Percentiles rank a stretch among this genome's conserved stretches.
These are phyloP conservation scores for Orchesellides sinensis DNA, from an alignment of 2,888 invertebrate genomes.

Conservation along the genomic window DNA sequence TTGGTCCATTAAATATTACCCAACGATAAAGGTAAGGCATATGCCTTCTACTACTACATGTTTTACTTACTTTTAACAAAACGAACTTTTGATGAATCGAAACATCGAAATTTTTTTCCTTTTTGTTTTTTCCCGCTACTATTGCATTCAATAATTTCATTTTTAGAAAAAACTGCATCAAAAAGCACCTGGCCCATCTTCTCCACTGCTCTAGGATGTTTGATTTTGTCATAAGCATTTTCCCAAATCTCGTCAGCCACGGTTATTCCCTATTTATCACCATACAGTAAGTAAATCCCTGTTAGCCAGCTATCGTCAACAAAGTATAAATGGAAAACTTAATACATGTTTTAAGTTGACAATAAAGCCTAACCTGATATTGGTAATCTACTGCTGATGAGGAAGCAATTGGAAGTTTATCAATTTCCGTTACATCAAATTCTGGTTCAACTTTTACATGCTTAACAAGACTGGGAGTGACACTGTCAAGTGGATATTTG, in stretches of 20 bases:
- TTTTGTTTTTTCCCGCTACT: constrained; percentile 5
- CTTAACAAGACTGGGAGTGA: too few species aligned
- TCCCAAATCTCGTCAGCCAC: background rate
- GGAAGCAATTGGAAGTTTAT: too few species aligned
- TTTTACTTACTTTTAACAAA: constrained; percentile 16
- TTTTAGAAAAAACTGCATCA: background rate
- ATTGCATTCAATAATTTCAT: constrained; percentile 15
- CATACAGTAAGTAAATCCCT: background rate
- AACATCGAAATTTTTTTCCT: background rate
- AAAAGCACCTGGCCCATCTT: constrained; percentile 21
- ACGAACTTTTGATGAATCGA: constrained; percentile 13
- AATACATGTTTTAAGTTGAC: background rate
- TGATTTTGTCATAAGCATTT: background rate
- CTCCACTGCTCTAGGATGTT: background rate
- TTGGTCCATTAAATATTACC: background rate
- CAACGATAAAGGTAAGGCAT: background rate
- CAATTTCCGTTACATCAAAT: too few species aligned
- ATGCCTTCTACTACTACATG: background rate
- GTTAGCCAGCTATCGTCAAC: background rate
- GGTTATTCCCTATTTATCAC: background rate
- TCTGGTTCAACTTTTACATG: too few species aligned
- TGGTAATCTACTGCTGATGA: too few species aligned
- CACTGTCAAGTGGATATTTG: too few species aligned
- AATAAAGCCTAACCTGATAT: background rate
- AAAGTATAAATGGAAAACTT: background rate